Conservation (phyloP, 2,888 invertebrate species). For the Urechis unicinctus region DNA sequence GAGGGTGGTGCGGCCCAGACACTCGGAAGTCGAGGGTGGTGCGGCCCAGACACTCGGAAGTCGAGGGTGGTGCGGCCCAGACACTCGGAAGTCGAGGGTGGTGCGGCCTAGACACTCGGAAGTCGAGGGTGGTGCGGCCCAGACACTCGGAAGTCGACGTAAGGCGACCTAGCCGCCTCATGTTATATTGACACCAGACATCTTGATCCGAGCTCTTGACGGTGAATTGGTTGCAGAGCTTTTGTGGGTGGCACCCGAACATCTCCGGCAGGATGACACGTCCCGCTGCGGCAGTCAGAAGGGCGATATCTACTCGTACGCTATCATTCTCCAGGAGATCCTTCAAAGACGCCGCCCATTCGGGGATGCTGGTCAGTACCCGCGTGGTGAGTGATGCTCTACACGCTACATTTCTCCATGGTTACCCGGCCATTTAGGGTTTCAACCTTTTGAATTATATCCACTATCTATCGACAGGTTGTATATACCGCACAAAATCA, state of each 20-base stretch:
- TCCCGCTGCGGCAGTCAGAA: conserved; percentile 21
- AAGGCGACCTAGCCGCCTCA: background rate
- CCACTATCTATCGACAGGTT: no score
- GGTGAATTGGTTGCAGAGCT: conserved; percentile 15
- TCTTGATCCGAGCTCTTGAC: background rate
- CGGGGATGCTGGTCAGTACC: conserved; percentile 22
- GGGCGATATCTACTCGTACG: conserved; percentile 37
- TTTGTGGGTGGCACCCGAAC: conserved; percentile 39
- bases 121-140: no score
- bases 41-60: no score
- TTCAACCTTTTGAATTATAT: no score
- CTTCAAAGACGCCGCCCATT: conserved; percentile 26
- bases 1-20: no score
- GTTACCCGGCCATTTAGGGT: background rate
- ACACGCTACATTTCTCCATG: background rate
- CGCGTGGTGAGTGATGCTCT: conserved; percentile 21
- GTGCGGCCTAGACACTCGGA: no score
- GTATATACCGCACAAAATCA: no score
- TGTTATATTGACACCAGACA: background rate
- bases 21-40: no score
- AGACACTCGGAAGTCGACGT: no score
- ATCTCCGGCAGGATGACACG: conserved; percentile 20
- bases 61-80: no score
- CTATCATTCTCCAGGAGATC: conserved; percentile 37
- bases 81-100: no score